Evolutionary conservation across 64 coral and sea anemone genomes (phyloP), one percentile per base, ranked within the genome.

Genomic region (Acropora tenuis): DNA sequence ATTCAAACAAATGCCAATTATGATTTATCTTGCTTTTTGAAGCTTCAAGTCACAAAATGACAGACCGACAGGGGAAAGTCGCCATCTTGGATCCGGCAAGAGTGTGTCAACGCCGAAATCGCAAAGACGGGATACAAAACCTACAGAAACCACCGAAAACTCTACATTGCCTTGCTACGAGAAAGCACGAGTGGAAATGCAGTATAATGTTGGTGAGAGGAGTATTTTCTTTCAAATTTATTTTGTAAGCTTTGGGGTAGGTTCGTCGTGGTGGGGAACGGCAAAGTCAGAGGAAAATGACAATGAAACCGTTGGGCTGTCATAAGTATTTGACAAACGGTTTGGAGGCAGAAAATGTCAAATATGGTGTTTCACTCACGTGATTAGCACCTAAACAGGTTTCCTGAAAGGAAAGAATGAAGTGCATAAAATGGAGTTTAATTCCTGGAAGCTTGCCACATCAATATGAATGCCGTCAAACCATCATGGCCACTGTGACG

Each of bases 61-160:
- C 1, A 41, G 42, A 68, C 9, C 80, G 8, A 48, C 16, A 1
- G 82, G 82, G 44, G 82, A 85, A 46, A 18, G 82, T 85, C 43
- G 91, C 41, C 84, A 87, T 69, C 79, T 80, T 50, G 76, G 91
- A n/a, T 93, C 76, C 46, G 41, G 73, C 43, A 84, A 77, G 41
- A 87, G 6, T 67, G 59, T 60, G 40, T 48, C 74, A 47, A 87
- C 91, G 13, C 73, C 91, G 8, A 80, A 75, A 11, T 80, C 74
- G 17, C 91, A 93, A 72, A 53, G 47, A 65, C 80, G 77, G 18
- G 72, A 87, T 48, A 13, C 3, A 30, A 93, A 77, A 66, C 69
- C 78, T 8, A 19, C 91, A 8, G 91, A 87, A 15, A 52, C 76
- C 8, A 20, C 52, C 19, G 76, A 80, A 44, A 11, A 77, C 10